These are phyloP conservation scores for Epizoanthus ramosus DNA, from an alignment of 92 coral and sea anemone genomes.

Conservation along the genomic window DNA sequence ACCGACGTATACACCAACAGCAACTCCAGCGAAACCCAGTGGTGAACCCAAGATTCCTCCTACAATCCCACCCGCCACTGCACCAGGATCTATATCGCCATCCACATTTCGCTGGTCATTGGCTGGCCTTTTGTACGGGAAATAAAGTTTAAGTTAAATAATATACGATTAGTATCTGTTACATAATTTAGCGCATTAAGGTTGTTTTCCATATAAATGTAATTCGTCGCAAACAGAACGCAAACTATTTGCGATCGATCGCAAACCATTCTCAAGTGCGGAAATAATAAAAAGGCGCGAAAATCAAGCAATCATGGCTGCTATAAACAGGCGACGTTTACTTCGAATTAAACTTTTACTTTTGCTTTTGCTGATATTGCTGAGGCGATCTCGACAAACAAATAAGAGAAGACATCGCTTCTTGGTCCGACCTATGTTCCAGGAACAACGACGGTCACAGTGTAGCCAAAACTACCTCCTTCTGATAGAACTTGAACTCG, in stretches of 20 bases:
- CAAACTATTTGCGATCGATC: constrained; percentile 22
- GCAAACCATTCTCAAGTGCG: constrained; percentile 18
- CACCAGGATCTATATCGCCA: no score
- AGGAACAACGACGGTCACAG: constrained; percentile 2
- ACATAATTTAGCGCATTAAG: no score
- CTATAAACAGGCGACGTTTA: constrained; percentile 17
- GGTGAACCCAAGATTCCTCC: no score
- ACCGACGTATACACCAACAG: no score
- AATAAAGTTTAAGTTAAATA: no score
- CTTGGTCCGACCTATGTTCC: constrained; percentile 32
- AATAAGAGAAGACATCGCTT: constrained; percentile 21
- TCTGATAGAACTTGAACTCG: constrained; percentile 23
- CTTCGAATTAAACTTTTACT: constrained; percentile 22
- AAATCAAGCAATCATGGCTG: constrained; percentile 27
- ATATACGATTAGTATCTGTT: no score
- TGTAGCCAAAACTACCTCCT: constrained; percentile 16
- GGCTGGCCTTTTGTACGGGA: no score
- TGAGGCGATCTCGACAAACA: constrained; percentile 9
- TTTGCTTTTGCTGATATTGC: constrained; percentile 27
- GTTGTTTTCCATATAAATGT: no score
- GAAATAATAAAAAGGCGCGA: constrained; percentile 11
- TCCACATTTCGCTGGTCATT: no score
- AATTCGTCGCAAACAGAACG: constrained; percentile 15
- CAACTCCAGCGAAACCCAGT: no score
- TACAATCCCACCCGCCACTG: no score